A percentile compares a stretch with the other conserved stretches of the same genome.
Conservation (phyloP, 1,140 invertebrate species). For the Drosophila novamexicana region DNA sequence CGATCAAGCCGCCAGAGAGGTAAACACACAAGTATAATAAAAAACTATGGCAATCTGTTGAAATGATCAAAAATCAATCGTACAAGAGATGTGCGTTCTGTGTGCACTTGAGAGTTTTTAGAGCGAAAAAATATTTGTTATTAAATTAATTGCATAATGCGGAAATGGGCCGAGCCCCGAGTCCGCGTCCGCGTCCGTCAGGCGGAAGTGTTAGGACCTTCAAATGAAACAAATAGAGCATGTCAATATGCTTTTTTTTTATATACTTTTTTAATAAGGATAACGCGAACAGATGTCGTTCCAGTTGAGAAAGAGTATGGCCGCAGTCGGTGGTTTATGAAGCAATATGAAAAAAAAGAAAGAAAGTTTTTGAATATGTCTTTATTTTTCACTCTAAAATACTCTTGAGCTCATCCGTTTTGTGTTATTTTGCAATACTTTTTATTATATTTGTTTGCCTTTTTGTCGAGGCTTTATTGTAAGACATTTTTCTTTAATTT, state of each 20-base stretch:
- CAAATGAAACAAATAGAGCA: constrained; percentile 64
- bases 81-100: constrained; percentile 26
- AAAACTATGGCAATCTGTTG: constrained; percentile 74
- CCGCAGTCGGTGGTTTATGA: neutral
- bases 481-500: constrained; percentile 10
- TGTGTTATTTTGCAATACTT: constrained; percentile 76
- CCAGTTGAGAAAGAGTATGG: neutral
- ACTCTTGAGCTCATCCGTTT: constrained; percentile 68
- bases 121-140: constrained; percentile 78
- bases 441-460: constrained; percentile 81
- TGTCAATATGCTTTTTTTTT: constrained; percentile 30
- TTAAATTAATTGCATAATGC: constrained; percentile 70
- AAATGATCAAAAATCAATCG: constrained; percentile 52
- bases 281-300: neutral
- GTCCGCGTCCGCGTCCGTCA: neutral
- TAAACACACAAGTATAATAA: constrained; percentile 85
- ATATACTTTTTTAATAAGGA: neutral
- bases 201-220: constrained; percentile 18
- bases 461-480: constrained; percentile 51
- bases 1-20: constrained; percentile 89
- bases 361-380: constrained; percentile 1
- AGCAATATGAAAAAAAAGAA: neutral
- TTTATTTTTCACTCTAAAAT: constrained; percentile 76
- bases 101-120: constrained; percentile 83
- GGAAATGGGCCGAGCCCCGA: constrained; percentile 57